These are phyloP conservation scores for Trachelipus rathkii DNA, from an alignment of 1,140 invertebrate species.

Conservation along the genomic window DNA sequence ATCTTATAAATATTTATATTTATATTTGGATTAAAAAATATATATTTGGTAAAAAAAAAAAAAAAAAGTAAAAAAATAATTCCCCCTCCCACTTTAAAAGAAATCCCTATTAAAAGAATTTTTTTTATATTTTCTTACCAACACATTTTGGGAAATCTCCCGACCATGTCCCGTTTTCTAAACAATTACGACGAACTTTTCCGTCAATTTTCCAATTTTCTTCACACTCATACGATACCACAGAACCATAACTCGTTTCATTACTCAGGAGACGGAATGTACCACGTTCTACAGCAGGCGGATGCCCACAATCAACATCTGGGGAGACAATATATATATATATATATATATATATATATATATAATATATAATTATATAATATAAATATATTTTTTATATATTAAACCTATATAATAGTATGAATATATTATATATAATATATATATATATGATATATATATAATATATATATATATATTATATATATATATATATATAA, in stretches of 20 bases:
- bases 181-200: constrained; percentile 63
- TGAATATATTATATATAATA: no score
- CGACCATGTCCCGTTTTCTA: constrained; percentile 79
- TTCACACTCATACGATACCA: constrained; percentile 44
- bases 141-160: constrained; percentile 62
- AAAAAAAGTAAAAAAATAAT: not conserved
- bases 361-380: no score
- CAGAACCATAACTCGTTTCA: constrained; percentile 41
- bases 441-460: no score
- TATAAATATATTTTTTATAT: no score
- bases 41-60: no score
- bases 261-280: constrained; percentile 62
- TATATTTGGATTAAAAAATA: no score
- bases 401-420: no score
- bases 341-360: no score
- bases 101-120: no score
- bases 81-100: no score
- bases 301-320: constrained; percentile 46
- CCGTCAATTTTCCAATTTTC: constrained; percentile 59
- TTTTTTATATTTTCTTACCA: no score
- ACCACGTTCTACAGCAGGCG: constrained; percentile 69
- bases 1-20: not conserved
- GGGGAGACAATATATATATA: not conserved
- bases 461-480: not conserved
- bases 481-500: not conserved